Conservation (phyloP, 2,113 vertebrate genomes). For the Leptosomus discolor region DNA sequence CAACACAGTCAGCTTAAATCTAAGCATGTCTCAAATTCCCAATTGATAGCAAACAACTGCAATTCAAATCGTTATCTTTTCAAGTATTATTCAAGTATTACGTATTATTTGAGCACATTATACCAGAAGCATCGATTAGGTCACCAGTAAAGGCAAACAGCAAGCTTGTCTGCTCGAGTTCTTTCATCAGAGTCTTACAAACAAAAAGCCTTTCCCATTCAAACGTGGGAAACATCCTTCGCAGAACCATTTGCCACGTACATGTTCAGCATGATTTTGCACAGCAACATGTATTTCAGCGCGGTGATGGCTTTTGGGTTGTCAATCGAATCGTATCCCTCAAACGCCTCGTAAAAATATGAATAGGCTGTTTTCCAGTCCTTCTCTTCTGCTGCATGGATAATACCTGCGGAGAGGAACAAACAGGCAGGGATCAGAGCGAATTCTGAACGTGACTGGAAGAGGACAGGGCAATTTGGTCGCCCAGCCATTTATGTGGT, state of each 20-base stretch:
- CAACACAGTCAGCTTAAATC: background rate
- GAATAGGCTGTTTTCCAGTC: constrained; percentile 99
- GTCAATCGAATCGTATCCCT: constrained; percentile 97
- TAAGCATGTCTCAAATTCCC: background rate
- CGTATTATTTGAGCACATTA: no score
- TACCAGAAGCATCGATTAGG: background rate
- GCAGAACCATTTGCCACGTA: constrained; percentile 68
- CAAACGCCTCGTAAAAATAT: constrained; percentile 98
- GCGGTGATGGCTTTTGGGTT: constrained; percentile 93
- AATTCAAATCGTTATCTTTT: no score
- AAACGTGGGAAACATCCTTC: background rate
- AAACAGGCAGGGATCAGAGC: background rate
- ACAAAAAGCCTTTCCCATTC: background rate
- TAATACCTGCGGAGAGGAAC: constrained; percentile 83
- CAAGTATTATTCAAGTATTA: no score
- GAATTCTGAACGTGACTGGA: background rate
- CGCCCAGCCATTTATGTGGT: background rate
- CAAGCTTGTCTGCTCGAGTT: background rate
- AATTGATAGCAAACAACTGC: fast-evolving
- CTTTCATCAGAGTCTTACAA: background rate
- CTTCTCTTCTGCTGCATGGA: constrained; percentile 97
- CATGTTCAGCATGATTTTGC: constrained; percentile 98
- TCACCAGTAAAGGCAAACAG: background rate
- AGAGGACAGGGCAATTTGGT: background rate
- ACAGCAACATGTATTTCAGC: constrained; percentile 98